Conservation (phyloP, 2,113 vertebrate genomes). For the Dipodomys stephensi region DNA sequence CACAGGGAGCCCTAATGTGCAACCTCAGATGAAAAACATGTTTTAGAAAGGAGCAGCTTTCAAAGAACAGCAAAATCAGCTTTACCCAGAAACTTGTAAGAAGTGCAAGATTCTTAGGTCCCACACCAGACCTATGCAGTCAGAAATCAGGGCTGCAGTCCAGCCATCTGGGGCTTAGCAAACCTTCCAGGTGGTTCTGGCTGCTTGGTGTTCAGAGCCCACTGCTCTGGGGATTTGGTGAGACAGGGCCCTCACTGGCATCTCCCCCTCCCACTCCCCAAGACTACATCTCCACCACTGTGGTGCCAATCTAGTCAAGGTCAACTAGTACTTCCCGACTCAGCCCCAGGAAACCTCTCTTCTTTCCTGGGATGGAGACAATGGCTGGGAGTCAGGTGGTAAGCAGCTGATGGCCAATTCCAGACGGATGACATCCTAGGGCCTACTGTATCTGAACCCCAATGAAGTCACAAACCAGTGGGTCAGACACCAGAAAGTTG, state of each 20-base stretch:
- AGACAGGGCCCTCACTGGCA: neutral
- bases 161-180: neutral
- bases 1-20: neutral
- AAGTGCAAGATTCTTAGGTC: neutral
- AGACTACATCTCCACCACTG: neutral
- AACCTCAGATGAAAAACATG: neutral
- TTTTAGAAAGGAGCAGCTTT: neutral
- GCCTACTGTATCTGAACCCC: slow-evolving; percentile 7
- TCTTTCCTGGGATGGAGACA: neutral
- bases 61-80: neutral
- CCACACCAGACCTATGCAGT: neutral
- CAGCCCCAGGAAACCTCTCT: neutral
- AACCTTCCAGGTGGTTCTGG: neutral
- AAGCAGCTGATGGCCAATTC: slow-evolving; percentile 32
- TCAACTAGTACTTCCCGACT: neutral
- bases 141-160: neutral
- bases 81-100: neutral
- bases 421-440: neutral
- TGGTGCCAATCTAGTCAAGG: neutral
- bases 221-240: neutral
- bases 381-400: neutral
- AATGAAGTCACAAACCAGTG: slow-evolving; percentile 49
- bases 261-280: no score
- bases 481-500: slow-evolving; percentile 56
- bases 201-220: neutral